Base-by-base conservation (phyloP, 2,113 vertebrate genomes). In the Jaculus jaculus region DNA sequence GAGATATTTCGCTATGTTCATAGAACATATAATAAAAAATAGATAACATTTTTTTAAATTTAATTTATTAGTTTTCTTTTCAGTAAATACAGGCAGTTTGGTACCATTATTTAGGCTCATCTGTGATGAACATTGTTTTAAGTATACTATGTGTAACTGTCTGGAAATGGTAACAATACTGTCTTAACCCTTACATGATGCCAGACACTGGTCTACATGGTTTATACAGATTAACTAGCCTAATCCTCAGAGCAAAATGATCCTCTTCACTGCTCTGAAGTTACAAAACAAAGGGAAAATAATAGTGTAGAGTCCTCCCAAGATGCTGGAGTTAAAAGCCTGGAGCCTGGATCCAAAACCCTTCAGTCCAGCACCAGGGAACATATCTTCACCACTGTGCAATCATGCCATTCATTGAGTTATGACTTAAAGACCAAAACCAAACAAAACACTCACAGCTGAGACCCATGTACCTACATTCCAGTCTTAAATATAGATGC, bases 271-370 rank as follows among this genome's bases (percentile, higher is more conserved):
- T 3, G 80, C 16, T 69, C 18, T 39, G 15, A 63, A 89, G 83
- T 81, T 66, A 89, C 23, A n/a, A 96, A 96, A 92, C 8, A 5
- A 28, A 96, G 89, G 34, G 17, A 77, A 20, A 65, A 63, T 58
- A 15, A 90, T 4, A 71, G 23, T 75, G 32, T 87, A 87, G 32
- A 79, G 16, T 54, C 28, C 74, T 42, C 1, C 21, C 17, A 47
- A 30, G 20, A 72, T 39, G 8, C 20, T 28, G 5, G 15, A 24
- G 61, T 71, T 75, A 30, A 68, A 73, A 18, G 7, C 30, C 24
- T 73, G 69, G 54, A 80, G 17, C 37, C 42, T 72, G 9, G 4
- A 30, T 69, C 86, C n/a, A 87, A 58, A 90, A 16, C 12, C 42
- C 39, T 16, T 79, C 79, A 66, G 10, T 63, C 23, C 51, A 30